These are phyloP conservation scores for Luperina testacea DNA, from an alignment of 2,888 invertebrate species.

Conservation along the genomic window DNA sequence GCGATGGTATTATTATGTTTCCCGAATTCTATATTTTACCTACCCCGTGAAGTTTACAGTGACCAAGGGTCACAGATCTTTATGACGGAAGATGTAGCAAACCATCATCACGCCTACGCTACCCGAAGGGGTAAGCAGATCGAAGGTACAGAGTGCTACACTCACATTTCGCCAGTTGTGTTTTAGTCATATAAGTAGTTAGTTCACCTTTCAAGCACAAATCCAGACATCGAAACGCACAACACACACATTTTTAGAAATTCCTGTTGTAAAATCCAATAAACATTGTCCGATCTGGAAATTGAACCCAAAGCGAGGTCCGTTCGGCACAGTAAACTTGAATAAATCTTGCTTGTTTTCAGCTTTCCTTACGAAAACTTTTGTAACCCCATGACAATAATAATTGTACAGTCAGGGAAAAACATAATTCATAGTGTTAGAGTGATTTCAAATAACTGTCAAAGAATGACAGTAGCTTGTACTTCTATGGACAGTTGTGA, in stretches of 20 bases:
- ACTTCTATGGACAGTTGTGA: neutral
- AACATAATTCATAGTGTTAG: neutral
- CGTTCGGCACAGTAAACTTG: neutral
- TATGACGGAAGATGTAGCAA: neutral
- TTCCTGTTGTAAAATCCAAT: neutral
- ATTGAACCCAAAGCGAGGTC: neutral
- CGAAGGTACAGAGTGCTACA: neutral
- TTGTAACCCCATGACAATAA: neutral
- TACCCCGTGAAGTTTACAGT: neutral
- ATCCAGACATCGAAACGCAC: neutral
- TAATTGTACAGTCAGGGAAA: neutral
- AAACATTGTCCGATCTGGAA: neutral
- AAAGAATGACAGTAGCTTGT: neutral
- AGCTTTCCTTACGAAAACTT: neutral
- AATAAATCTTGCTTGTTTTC: neutral
- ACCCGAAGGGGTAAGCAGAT: neutral
- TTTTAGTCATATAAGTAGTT: neutral
- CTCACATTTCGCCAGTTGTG: neutral
- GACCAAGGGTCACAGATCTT: neutral
- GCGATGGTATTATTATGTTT: neutral
- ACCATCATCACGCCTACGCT: neutral
- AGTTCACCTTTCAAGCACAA: neutral
- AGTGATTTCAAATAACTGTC: neutral
- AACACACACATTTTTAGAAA: no score
- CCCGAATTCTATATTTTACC: neutral